Evolutionary conservation across 2,888 invertebrate genomes (phyloP), one percentile per base, ranked within the genome.

Genomic region (Gisinianus flammeolus): DNA sequence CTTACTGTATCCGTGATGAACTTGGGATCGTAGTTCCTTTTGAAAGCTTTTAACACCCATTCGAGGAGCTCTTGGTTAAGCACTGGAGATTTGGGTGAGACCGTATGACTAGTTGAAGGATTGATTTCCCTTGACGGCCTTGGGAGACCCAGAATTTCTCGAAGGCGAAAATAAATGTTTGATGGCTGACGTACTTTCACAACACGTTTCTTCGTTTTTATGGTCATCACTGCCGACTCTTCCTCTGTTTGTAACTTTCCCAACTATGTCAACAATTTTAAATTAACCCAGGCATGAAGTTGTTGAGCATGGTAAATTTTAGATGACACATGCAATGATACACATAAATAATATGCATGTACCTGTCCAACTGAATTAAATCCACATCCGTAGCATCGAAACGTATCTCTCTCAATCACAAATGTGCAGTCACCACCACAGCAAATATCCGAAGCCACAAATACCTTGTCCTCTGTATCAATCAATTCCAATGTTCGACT

Each of bases 361-460:
- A 81, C 78, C 73, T 82, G 83, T 64, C 83, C 83, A 69, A 73
- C 77, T 16, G 82, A 82, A 78, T 85, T 85, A 64, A 84, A 85
- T 3, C 85, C 85, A 78, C 83, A 85, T 8, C 85, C 85, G 68
- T 70, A 82, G 5, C 83, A 28, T 0, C 69, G 54, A 16, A 83
- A 80, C 30, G 76, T 79, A 33, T 84, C 83, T 67, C 79, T 80
- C 56, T 85, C 85, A 24, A 85, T 79, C 0, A 85, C 80, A 77
- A 84, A 84, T n/a, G 83, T 85, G 28, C 83, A 85, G 56, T 85
- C 85, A 24, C 83, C 83, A 31, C 83, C 81, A 78, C 83, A 84
- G 31, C 79, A 79, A 64, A 85, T 76, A 64, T 85, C 83, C 0
- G 81, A 79, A 8, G 83, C 83, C 31, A 81, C 77, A 54, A 82